Evolutionary conservation across 1,140 invertebrate species (phyloP), one percentile per base, ranked within the genome.

Genomic region (Patella vulgata): DNA sequence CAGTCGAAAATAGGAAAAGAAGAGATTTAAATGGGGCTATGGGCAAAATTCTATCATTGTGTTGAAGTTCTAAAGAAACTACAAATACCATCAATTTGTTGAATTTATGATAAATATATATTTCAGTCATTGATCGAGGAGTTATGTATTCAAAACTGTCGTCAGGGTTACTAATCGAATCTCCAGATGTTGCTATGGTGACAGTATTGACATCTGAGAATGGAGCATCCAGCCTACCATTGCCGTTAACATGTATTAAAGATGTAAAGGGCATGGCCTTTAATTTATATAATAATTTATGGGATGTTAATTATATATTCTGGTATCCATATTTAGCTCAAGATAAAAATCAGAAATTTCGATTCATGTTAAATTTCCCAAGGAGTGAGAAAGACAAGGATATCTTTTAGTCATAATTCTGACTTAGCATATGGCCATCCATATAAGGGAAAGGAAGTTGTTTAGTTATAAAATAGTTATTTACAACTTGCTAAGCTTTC

Each of bases 251-350:
- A 23, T 63, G 76, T 6, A 65, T 77, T 11, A 52, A 47, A 17
- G 47, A 70, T 17, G 68, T 80, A 9, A 68, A 51, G 17, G 71
- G 77, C 0, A 58, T 75, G 44, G 64, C 74, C 9, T 82, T 77
- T 47, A 82, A 80, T 58, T 44, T 82, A 9, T 80, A 71, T 61
- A 82, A 82, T 52, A 82, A 82, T 53, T 69, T 80, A 14, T 82
- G 80, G 80, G 70, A 74, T 63, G 78, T 75, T n/a, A 82, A 82
- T 55, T 82, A 79, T 47, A 77, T 82, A 21, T 67, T 74, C 50
- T 82, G 76, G 77, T 82, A 81, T 51, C 78, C 80, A 8, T 80
- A 72, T 47, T 11, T 56, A 9, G 14, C 58, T 4, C 55, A 60
- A 21, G 77, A 81, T 62, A 44, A 70, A n/a, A 40, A 72, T 57